A percentile compares a stretch with the other conserved stretches of the same genome.
These are phyloP conservation scores for Leptarthrus brevirostris DNA, from an alignment of 2,888 invertebrate genomes.

Conservation along the genomic window DNA sequence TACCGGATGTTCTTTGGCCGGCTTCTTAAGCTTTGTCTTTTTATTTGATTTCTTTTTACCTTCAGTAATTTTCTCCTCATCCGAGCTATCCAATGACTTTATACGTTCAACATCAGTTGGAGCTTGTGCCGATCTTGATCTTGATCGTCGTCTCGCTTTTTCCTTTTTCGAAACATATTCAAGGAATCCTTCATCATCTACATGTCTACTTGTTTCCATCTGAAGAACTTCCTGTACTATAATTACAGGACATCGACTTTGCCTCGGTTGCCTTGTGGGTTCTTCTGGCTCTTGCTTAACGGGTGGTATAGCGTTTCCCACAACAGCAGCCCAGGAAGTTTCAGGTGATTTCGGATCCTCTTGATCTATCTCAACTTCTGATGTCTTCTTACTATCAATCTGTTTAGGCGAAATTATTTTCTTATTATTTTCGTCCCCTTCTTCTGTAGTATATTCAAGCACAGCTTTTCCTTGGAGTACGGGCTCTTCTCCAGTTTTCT, in stretches of 20 bases:
- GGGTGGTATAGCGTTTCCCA: conserved; percentile 23
- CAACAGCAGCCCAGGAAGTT: conserved; percentile 12
- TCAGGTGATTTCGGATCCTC: background rate
- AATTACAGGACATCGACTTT: background rate
- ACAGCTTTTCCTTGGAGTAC: too few species aligned
- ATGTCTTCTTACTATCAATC: too few species aligned
- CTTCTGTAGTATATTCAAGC: too few species aligned
- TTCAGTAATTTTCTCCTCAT: background rate
- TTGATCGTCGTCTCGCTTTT: conserved; percentile 33
- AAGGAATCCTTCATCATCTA: conserved; percentile 68
- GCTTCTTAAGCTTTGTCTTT: background rate
- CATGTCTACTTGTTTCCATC: background rate
- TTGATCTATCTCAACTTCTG: background rate
- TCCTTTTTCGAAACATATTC: conserved; percentile 46
- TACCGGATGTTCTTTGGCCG: background rate
- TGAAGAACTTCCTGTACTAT: background rate
- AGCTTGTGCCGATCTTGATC: conserved; percentile 17
- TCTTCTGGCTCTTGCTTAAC: background rate
- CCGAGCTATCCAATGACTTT: background rate
- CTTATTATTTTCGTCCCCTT: too few species aligned
- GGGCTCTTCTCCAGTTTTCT: too few species aligned
- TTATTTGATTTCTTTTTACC: background rate
- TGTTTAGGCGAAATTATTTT: too few species aligned
- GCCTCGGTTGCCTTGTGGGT: background rate
- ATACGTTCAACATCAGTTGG: background rate